Conservation (phyloP, 2,888 invertebrate species). For the Sepioteuthis lessoniana region DNA sequence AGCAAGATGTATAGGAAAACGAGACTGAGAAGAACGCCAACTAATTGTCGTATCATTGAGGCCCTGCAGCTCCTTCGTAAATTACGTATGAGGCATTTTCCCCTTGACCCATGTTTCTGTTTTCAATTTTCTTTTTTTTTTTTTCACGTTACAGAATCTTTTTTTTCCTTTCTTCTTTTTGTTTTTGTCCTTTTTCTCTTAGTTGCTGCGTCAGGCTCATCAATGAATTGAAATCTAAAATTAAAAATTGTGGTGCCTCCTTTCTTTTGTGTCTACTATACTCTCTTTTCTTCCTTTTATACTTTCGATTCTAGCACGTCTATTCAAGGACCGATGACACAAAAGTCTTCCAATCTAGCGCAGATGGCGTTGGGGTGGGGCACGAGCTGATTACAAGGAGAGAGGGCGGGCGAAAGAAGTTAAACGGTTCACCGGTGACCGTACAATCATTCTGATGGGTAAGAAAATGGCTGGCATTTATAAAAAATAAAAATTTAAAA, state of each 20-base stretch:
- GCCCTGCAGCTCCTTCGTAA: background rate
- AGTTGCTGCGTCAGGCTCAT: background rate
- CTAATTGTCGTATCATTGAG: background rate
- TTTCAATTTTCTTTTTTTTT: background rate
- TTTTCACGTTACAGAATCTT: background rate
- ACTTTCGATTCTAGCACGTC: background rate
- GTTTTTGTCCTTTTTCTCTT: background rate
- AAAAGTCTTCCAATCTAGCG: background rate
- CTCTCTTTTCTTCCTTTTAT: background rate
- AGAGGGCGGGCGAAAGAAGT: background rate
- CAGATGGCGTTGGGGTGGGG: background rate
- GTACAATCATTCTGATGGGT: background rate
- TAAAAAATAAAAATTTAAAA: background rate
- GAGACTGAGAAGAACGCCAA: background rate
- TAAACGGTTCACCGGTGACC: background rate
- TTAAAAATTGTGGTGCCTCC: background rate
- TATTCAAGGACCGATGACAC: background rate
- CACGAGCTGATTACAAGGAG: background rate
- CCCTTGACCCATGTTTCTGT: background rate
- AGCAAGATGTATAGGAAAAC: background rate
- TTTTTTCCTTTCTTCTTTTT: too few relatives aligned
- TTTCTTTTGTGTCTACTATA: background rate
- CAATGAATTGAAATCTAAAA: background rate
- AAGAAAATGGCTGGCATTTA: constrained; percentile 14
- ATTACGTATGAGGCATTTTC: background rate